Evolutionary conservation across 2,113 vertebrate genomes (phyloP), one percentile per base, ranked within the genome.

Genomic region (Podilymbus podiceps): DNA sequence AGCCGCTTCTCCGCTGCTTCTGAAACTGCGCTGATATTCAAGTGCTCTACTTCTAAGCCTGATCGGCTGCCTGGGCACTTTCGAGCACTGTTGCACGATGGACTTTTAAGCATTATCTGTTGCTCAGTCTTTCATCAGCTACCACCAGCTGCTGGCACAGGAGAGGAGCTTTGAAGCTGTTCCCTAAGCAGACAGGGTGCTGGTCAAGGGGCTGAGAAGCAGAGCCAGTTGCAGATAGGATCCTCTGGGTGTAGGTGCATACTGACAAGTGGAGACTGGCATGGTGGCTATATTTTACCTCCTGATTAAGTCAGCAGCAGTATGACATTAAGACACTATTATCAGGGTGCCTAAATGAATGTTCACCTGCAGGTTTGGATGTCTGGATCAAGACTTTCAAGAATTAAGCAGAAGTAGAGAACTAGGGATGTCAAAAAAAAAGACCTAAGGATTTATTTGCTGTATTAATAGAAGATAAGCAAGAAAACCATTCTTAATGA

Each of bases 21-120:
- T 30, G 73, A 84, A 89, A 71, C 33, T 12, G 25, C 75, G 88
- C 74, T 95, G 75, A 96, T 95, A 93, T 79, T 81, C 78, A 86
- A 78, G 60, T 33, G 63, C 31, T 89, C 38, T 77, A 44, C 59
- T 88, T 85, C 73, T 23, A 53, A 92, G 82, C 27, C 52, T 63
- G 31, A 62, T 58, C 4, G 6, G 56, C 49, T 71, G 80, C 68
- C 80, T 15, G 67, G 89, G 42, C 38, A 67, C 31, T 78, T 63
- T 46, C 5, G 8, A 83, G 62, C 40, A 56, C 44, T 53, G 38
- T 13, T 66, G 66, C 69, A 59, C 22, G 46, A 78, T 47, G 88
- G 85, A 93, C 79, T 90, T 74, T 8, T 38, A 38, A 59, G 56
- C 63, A 35, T 35, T 56, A 38, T 9, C 56, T 71, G 17, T 42